phyloP scores from a whole-genome alignment of 2,888 invertebrate genomes.

The Pyrrhosoma nymphula region DNA sequence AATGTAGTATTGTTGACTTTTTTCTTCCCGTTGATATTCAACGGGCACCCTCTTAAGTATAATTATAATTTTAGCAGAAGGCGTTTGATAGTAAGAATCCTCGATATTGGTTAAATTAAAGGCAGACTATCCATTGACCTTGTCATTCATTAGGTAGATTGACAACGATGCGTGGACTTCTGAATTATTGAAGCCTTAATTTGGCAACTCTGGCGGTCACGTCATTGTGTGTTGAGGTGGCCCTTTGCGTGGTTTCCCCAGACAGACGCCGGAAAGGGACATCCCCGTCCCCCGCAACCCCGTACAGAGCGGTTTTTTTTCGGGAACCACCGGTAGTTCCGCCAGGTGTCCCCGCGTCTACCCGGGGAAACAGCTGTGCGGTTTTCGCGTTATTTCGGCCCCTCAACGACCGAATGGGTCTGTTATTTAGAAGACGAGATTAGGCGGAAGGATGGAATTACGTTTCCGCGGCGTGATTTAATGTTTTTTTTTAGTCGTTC shows the following conservation, averaged over 20 bases:
- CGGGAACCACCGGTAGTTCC: background rate
- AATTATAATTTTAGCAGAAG: no score
- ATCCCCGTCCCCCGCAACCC: background rate
- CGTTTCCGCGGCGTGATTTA: background rate
- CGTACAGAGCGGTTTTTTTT: background rate
- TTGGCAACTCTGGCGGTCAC: background rate
- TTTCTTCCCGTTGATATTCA: no score
- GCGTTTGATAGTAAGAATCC: no score
- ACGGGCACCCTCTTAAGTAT: no score
- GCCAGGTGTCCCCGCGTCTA: background rate
- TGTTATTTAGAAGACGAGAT: background rate
- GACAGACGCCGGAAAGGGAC: no score
- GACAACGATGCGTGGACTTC: no score
- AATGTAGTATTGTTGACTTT: no score
- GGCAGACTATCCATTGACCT: no score
- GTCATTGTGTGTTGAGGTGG: background rate
- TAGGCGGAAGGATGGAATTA: background rate
- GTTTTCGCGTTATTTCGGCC: background rate
- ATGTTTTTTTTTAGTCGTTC: background rate
- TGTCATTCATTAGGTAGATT: no score
- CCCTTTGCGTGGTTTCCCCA: background rate
- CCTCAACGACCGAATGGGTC: background rate
- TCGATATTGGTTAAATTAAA: no score
- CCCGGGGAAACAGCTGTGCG: background rate
- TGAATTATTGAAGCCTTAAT: no score